These are phyloP conservation scores for Danionella dracula DNA, from an alignment of 2,797 vertebrate genomes.

Conservation along the genomic window DNA sequence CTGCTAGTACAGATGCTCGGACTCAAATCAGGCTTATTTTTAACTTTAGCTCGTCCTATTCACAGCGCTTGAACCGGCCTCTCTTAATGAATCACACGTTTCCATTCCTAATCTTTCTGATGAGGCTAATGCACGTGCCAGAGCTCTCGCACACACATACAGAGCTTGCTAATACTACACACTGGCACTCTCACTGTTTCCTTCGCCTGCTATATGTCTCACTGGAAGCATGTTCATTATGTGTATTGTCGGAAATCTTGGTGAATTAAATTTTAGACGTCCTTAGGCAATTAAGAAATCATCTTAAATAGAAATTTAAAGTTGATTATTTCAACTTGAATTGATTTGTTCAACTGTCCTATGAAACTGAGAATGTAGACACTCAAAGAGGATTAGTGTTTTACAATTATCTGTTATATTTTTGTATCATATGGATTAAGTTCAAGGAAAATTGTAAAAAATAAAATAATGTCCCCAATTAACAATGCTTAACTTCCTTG, in stretches of 20 bases:
- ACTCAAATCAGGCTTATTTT: slow-evolving; percentile 24
- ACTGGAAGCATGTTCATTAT: background rate
- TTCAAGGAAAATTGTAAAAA: too few relatives aligned
- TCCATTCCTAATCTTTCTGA: slow-evolving; percentile 3
- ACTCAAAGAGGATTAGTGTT: too few relatives aligned
- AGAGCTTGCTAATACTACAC: background rate
- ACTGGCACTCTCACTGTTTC: background rate
- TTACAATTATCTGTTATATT: too few relatives aligned
- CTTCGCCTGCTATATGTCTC: background rate
- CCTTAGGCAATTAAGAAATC: background rate
- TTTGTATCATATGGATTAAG: too few relatives aligned
- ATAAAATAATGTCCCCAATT: too few relatives aligned
- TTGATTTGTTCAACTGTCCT: too few relatives aligned
- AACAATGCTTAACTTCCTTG: too few relatives aligned
- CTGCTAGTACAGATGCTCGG: background rate
- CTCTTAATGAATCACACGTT: slow-evolving; percentile 14
- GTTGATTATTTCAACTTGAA: too few relatives aligned
- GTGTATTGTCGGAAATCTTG: background rate
- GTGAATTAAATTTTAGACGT: background rate
- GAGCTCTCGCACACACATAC: background rate
- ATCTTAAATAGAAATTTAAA: background rate
- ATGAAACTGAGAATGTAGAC: too few relatives aligned
- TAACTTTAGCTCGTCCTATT: slow-evolving; percentile 21
- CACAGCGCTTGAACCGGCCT: background rate
- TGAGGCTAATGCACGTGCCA: slow-evolving; percentile 9